Percentiles rank a stretch among this genome's conserved stretches.
Conservation (phyloP, 2,797 vertebrate species). For the Hemitrygon akajei region DNA sequence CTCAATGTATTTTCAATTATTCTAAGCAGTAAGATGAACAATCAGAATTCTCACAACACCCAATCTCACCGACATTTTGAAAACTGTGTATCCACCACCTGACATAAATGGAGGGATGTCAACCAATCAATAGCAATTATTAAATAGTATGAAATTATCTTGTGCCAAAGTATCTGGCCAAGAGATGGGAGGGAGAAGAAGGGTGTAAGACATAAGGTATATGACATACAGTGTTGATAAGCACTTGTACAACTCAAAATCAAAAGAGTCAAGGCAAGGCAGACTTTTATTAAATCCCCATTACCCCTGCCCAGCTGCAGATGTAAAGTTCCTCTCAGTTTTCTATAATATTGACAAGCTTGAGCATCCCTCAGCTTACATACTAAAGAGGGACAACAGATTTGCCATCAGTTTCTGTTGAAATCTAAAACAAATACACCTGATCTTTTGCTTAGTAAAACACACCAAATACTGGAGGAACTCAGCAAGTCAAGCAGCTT, state of each 20-base stretch:
- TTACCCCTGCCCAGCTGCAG: too few relatives aligned
- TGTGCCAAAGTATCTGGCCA: background rate
- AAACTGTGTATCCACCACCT: background rate
- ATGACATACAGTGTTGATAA: background rate
- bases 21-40: background rate
- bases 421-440: background rate
- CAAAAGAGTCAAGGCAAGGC: background rate
- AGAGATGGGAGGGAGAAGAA: too few relatives aligned
- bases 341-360: too few relatives aligned
- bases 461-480: too few relatives aligned
- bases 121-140: background rate
- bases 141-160: background rate
- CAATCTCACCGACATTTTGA: background rate
- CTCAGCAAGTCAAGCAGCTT: too few relatives aligned
- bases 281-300: too few relatives aligned
- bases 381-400: background rate
- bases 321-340: too few relatives aligned
- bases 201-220: too few relatives aligned
- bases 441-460: too few relatives aligned
- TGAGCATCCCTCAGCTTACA: background rate
- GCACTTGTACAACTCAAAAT: background rate
- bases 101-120: too few relatives aligned
- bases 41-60: background rate
- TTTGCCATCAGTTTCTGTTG: background rate
- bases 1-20: slow-evolving; percentile 1